These are phyloP conservation scores for Phanerotoma sp. DNA, from an alignment of 2,888 invertebrate genomes.

Conservation along the genomic window DNA sequence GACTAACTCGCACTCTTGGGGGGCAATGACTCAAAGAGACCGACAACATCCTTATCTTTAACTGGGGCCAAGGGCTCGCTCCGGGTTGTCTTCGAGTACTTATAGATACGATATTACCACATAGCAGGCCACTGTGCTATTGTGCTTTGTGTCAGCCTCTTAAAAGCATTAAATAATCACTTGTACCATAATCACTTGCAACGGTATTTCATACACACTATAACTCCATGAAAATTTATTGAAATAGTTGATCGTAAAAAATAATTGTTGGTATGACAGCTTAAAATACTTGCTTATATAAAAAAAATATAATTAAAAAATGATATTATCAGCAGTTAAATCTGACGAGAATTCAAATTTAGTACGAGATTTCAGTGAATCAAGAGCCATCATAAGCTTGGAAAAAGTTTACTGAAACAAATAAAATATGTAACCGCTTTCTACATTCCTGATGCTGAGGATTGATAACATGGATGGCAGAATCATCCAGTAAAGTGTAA, in stretches of 20 bases:
- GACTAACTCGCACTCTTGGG: constrained; percentile 1
- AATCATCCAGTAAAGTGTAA: constrained; percentile 3
- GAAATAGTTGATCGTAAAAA: no score
- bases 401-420: background rate
- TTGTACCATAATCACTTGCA: background rate
- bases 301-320: no score
- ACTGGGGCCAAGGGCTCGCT: constrained; percentile 48
- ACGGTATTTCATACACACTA: no score
- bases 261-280: no score
- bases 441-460: constrained; percentile 17
- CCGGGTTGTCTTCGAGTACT: constrained; percentile 47
- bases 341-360: no score
- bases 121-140: constrained; percentile 48
- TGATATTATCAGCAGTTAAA: no score
- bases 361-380: no score
- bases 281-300: no score
- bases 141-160: constrained; percentile 44
- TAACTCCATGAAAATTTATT: no score
- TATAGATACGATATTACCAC: constrained; percentile 34
- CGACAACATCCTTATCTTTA: constrained; percentile 50
- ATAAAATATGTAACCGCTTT: constrained; percentile 16
- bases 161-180: no score
- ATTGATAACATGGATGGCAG: constrained; percentile 6
- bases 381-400: background rate
- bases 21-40: constrained; percentile 48